These are phyloP conservation scores for Megaustenia siamemsis DNA, from an alignment of 2,888 invertebrate genomes.

Conservation along the genomic window DNA sequence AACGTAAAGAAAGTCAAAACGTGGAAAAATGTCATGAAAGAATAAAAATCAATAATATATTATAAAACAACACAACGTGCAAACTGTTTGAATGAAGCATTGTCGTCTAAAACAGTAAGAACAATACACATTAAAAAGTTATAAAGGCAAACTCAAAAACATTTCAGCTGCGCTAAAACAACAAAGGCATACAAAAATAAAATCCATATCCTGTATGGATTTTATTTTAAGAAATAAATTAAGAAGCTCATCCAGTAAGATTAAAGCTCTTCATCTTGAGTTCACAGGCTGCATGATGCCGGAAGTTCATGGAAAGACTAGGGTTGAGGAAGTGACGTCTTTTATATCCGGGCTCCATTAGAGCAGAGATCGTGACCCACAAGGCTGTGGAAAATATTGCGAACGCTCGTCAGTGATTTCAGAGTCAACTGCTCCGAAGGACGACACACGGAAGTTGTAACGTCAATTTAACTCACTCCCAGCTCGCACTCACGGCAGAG, in stretches of 20 bases:
- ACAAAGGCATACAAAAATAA: neutral
- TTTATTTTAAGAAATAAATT: neutral
- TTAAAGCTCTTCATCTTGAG: slow-evolving; percentile 9
- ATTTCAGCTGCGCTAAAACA: no score
- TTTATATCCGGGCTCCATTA: slow-evolving; percentile 52
- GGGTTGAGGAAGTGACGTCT: slow-evolving; percentile 48
- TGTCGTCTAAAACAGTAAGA: no score
- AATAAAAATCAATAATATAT: no score
- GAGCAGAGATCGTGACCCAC: slow-evolving; percentile 35
- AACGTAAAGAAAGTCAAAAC: no score
- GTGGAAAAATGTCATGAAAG: no score
- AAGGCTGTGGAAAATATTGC: slow-evolving; percentile 42
- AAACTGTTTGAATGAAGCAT: no score
- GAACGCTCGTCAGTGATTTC: slow-evolving; percentile 22
- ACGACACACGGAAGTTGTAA: slow-evolving; percentile 56
- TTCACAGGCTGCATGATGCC: slow-evolving; percentile 1
- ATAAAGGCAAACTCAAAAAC: no score
- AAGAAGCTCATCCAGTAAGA: neutral
- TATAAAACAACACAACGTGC: no score
- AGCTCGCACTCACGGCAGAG: slow-evolving; percentile 39
- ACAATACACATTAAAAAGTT: no score
- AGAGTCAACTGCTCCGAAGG: slow-evolving; percentile 46
- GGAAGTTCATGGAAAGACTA: slow-evolving; percentile 31
- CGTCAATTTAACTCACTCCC: slow-evolving; percentile 56
- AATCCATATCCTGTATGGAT: neutral